Conservation (phyloP, 2,797 vertebrate genomes). For the Zalophus californianus region DNA sequence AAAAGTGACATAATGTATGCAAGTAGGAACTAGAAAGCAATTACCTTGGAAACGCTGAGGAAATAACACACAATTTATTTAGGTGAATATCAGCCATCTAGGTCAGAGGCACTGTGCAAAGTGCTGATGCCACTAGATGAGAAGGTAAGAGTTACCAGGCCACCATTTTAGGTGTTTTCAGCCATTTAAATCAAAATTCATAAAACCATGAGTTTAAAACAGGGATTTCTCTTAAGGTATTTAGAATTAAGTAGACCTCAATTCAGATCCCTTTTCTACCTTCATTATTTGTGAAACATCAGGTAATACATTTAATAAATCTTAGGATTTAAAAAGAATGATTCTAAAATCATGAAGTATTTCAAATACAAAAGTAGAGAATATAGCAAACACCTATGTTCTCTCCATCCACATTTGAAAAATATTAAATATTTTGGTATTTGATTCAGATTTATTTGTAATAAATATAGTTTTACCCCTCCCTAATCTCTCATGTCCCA, state of each 20-base stretch:
- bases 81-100: background rate
- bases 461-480: background rate
- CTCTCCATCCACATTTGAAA: background rate
- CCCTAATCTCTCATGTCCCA: background rate
- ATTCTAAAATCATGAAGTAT: background rate
- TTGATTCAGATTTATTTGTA: background rate
- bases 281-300: slow-evolving; percentile 8
- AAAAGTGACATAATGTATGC: background rate
- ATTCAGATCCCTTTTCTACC: background rate
- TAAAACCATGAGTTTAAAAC: background rate
- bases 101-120: background rate
- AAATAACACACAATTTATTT: background rate
- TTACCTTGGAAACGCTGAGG: background rate
- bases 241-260: background rate
- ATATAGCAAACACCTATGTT: background rate
- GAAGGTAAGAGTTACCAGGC: background rate
- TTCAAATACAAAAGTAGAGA: background rate
- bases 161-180: background rate
- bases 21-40: background rate
- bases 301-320: background rate
- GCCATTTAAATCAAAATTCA: slow-evolving; percentile 9
- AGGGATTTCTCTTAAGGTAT: background rate
- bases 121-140: background rate
- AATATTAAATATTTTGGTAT: background rate
- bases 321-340: background rate